Evolutionary conservation across 2,797 vertebrate genomes (phyloP).

Genomic region (Carcharodon carcharias): DNA sequence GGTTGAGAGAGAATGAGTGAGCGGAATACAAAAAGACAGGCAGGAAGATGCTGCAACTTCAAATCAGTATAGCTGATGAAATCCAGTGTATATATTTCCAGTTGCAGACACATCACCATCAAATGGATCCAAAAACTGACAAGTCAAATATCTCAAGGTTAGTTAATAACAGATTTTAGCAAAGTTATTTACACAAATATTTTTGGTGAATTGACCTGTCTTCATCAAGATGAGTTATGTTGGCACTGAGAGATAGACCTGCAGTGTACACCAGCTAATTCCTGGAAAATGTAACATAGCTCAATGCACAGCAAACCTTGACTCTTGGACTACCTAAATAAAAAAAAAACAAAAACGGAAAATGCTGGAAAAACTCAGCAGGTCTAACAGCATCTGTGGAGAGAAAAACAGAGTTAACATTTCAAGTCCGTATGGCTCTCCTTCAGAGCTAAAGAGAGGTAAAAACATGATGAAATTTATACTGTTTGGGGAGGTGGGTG

Average conservation of each 20-base stretch:
- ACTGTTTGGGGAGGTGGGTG: too few relatives aligned
- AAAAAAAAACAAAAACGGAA: too few relatives aligned
- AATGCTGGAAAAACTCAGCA: too few relatives aligned
- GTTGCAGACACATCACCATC: background rate
- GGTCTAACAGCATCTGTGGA: too few relatives aligned
- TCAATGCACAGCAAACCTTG: background rate
- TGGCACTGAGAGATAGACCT: background rate
- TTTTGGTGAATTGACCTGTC: background rate
- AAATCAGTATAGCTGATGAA: background rate
- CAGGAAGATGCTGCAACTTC: background rate
- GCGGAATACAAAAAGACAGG: background rate
- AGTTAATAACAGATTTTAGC: background rate
- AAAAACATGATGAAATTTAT: too few relatives aligned
- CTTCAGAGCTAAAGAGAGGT: too few relatives aligned
- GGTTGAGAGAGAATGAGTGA: too few relatives aligned
- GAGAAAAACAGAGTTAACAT: too few relatives aligned
- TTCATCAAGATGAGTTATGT: background rate
- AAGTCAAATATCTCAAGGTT: background rate
- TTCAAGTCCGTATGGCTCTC: too few relatives aligned
- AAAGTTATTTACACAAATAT: background rate
- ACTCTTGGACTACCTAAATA: background rate
- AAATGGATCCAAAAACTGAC: constrained; percentile 9
- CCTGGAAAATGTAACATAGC: background rate
- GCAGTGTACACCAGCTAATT: background rate
- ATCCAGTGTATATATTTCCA: background rate